Evolutionary conservation across 2,888 invertebrate species (phyloP), one percentile per base, ranked within the genome.

Genomic region (Tortrix viridana): DNA sequence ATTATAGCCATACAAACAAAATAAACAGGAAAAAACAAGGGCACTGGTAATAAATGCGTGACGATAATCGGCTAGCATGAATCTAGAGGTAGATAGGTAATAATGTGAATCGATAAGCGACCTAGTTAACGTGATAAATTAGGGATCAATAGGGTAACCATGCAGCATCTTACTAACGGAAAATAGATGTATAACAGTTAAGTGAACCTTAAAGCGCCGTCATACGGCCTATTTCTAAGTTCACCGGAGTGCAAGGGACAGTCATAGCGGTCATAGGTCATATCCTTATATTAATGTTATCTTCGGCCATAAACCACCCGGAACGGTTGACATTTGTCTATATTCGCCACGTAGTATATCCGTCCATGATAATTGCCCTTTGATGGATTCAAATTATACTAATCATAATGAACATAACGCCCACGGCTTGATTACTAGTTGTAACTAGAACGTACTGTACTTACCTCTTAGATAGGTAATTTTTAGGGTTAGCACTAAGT

Each of bases 211-310:
- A 56, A 52, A 50, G 14, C 38, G 1, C 16, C 6, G 55, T 20
- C 23, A 32, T 56, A 44, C 23, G 23, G 44, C n/a, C 32, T 44
- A 43, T 55, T 62, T 57, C 46, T 32, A 12, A 32, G 32, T 32
- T 32, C 32, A 32, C 12, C 37, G 48, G 55, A 18, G 19, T 18
- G 32, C 6, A 32, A 32, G 32, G 32, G 32, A 16, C 26, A 14
- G 49, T 49, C n/a, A 16, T 43, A 49, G 70, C 71, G 71, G 74
- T 71, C 76, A 76, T 78, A 75, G 79, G 75, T 80, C 79, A 81
- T 79, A 77, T 77, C 80, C 80, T 79, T 77, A 76, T 77, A 76
- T 79, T 78, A 79, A 82, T 79, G 81, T 76, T 81, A 82, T 84
- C 82, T 77, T 72, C 67, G 69, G 73, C 74, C 74, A 81, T 83